Conservation (phyloP, 2,888 invertebrate species). For the Micropterix aruncella region DNA sequence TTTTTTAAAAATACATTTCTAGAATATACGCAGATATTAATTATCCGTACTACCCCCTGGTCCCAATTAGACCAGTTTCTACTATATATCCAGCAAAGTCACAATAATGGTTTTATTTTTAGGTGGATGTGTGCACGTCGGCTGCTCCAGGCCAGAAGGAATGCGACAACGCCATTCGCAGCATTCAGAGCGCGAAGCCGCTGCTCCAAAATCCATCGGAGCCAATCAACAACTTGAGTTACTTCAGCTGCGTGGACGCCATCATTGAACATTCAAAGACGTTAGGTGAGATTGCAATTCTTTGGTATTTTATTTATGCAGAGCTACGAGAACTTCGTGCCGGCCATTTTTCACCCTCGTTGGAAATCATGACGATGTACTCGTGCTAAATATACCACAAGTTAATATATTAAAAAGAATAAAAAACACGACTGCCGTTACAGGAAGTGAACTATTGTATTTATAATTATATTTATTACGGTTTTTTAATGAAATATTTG, state of each 20-base stretch:
- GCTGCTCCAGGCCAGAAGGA: constrained; percentile 94
- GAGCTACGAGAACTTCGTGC: background rate
- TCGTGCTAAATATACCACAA: too few species aligned
- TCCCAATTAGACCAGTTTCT: background rate
- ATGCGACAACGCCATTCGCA: constrained; percentile 88
- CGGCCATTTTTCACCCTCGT: too few species aligned
- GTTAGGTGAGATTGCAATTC: constrained; percentile 38
- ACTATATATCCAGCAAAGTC: background rate
- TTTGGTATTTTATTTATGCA: background rate
- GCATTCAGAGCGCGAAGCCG: constrained; percentile 74
- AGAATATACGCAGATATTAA: background rate
- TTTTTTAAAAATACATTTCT: too few species aligned
- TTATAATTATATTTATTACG: too few species aligned
- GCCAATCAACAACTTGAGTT: constrained; percentile 76
- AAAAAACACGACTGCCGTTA: too few species aligned
- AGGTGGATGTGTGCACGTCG: constrained; percentile 66
- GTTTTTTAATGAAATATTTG: too few species aligned
- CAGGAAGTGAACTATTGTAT: too few species aligned
- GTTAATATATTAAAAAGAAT: too few species aligned
- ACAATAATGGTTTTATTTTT: constrained; percentile 2
- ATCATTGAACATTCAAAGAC: constrained; percentile 81
- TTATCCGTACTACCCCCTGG: background rate
- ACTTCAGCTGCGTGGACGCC: constrained; percentile 86
- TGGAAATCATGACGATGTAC: too few species aligned
- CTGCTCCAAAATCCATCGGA: constrained; percentile 76